phyloP scores from a whole-genome alignment of 2,888 invertebrate genomes.

The Drosophila falleni region DNA sequence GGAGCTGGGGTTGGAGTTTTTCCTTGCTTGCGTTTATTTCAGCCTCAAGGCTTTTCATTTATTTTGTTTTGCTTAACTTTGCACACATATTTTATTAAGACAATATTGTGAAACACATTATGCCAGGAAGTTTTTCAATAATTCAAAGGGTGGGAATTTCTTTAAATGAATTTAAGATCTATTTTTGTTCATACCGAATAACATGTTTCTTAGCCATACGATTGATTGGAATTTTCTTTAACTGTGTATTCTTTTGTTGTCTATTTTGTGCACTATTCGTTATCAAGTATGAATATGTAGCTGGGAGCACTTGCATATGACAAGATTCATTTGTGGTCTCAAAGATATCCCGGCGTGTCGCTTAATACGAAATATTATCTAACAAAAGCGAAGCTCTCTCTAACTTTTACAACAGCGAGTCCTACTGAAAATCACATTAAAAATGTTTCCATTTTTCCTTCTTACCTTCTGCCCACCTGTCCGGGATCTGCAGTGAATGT shows the following conservation, averaged over 20 bases:
- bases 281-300: conserved; percentile 6
- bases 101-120: conserved; percentile 14
- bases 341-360: conserved; percentile 80
- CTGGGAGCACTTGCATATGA: conserved; percentile 58
- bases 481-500: conserved; percentile 82
- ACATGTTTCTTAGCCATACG: neutral
- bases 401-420: conserved; percentile 28
- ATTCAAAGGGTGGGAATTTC: neutral
- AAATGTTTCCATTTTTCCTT: conserved; percentile 45
- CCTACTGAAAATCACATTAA: conserved; percentile 48
- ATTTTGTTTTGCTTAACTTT: conserved; percentile 55
- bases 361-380: conserved; percentile 81
- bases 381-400: conserved; percentile 67
- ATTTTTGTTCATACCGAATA: neutral
- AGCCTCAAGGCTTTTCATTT: conserved; percentile 49
- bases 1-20: conserved; percentile 6
- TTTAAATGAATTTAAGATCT: neutral
- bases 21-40: conserved; percentile 12
- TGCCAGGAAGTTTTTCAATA: conserved; percentile 9
- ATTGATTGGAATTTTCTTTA: neutral
- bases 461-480: conserved; percentile 34
- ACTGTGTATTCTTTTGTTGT: conserved; percentile 6
- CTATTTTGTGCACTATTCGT: neutral
- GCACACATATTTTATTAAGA: conserved; percentile 42
- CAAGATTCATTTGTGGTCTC: conserved; percentile 70